Evolutionary conservation across 2,113 vertebrate genomes (phyloP).

Genomic region (Callopanchax toddi): DNA sequence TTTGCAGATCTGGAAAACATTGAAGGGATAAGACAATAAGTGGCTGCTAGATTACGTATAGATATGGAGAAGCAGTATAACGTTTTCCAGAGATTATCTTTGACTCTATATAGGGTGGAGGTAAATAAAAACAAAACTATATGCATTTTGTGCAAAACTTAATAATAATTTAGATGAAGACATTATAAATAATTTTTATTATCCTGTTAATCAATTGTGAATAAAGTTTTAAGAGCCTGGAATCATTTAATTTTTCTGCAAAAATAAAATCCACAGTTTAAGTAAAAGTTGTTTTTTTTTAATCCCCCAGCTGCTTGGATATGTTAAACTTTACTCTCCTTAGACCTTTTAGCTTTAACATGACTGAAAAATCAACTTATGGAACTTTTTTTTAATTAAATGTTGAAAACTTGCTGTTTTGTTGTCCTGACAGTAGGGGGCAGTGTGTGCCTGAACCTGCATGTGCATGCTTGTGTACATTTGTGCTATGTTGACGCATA

Average conservation of each 20-base stretch:
- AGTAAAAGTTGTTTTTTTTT: too few species aligned
- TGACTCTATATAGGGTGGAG: neutral
- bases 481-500: slow-evolving; percentile 67
- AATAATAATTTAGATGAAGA: too few species aligned
- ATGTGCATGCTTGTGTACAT: slow-evolving; percentile 32
- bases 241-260: slow-evolving; percentile 33
- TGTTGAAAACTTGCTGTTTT: slow-evolving; percentile 30
- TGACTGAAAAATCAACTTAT: slow-evolving; percentile 16
- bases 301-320: slow-evolving; percentile 27
- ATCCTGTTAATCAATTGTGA: slow-evolving; percentile 3
- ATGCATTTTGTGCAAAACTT: neutral
- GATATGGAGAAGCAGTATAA: too few species aligned
- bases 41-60: too few species aligned
- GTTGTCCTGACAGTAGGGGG: slow-evolving; percentile 39
- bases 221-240: slow-evolving; percentile 2
- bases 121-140: neutral
- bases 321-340: slow-evolving; percentile 20
- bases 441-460: slow-evolving; percentile 46
- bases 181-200: too few species aligned
- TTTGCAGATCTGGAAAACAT: too few species aligned
- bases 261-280: too few species aligned
- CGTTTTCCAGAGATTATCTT: neutral
- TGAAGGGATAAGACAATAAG: too few species aligned
- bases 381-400: too few species aligned
- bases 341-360: slow-evolving; percentile 15